Evolutionary conservation across 1,140 invertebrate genomes (phyloP).

Genomic region (Dendrolimus punctatus): DNA sequence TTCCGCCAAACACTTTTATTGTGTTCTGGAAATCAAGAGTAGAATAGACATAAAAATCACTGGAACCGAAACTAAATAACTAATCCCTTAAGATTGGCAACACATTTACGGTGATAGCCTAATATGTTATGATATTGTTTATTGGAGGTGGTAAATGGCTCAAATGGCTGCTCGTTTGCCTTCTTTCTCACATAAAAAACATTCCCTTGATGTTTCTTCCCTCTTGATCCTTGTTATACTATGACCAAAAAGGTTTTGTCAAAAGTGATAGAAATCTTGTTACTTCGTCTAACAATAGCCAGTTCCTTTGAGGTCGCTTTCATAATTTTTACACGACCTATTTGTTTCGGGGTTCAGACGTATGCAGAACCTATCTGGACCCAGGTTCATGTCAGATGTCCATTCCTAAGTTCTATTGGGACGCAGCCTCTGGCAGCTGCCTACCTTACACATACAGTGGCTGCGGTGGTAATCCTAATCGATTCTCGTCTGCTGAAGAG

Average conservation of each 20-base stretch:
- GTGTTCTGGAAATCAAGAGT: no score
- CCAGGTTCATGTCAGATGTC: slow-evolving; percentile 79
- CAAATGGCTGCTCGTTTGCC: neutral
- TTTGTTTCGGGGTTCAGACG: slow-evolving; percentile 68
- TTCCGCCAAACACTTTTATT: no score
- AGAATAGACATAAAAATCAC: no score
- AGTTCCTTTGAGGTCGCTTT: neutral
- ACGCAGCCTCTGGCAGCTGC: slow-evolving; percentile 71
- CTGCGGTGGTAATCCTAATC: slow-evolving; percentile 88
- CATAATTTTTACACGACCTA: neutral
- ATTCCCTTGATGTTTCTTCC: neutral
- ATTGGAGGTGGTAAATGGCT: no score
- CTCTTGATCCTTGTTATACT: no score
- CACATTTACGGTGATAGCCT: no score
- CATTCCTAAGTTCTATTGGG: slow-evolving; percentile 81
- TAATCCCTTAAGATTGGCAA: no score
- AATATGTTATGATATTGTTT: no score
- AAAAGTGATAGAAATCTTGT: no score
- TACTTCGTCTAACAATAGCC: no score
- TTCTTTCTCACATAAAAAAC: slow-evolving; percentile 12
- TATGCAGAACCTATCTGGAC: slow-evolving; percentile 76
- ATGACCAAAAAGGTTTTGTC: no score
- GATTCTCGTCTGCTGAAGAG: slow-evolving; percentile 57
- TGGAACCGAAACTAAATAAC: no score
- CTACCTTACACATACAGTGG: slow-evolving; percentile 84